phyloP scores from a whole-genome alignment of 30 jellyfish, hydroid and myxozoan species.

The Chrysaora quinquecirrha region DNA sequence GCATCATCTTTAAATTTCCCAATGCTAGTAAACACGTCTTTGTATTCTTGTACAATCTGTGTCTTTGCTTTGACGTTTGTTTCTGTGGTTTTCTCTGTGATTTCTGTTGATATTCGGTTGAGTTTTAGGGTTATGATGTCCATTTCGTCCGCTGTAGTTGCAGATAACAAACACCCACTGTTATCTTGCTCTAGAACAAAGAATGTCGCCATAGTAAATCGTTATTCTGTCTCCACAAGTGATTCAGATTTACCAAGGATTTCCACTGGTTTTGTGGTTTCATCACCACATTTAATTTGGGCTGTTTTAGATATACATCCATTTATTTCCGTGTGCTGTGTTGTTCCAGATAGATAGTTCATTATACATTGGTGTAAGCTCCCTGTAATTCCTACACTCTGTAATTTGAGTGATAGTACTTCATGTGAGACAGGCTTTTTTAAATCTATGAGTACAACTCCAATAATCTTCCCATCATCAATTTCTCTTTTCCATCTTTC shows the following conservation, averaged over 20 bases:
- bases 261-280: neutral
- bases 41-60: neutral
- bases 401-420: too few relatives aligned
- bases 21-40: constrained; percentile 1
- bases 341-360: too few relatives aligned
- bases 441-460: too few relatives aligned
- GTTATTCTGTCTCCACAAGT: neutral
- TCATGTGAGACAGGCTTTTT: too few relatives aligned
- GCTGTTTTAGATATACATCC: too few relatives aligned
- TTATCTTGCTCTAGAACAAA: neutral
- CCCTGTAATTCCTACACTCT: too few relatives aligned
- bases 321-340: too few relatives aligned
- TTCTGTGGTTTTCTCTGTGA: neutral
- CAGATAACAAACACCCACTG: neutral
- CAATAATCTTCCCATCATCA: too few relatives aligned
- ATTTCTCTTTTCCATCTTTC: too few relatives aligned
- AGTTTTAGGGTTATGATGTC: too few relatives aligned
- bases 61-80: neutral
- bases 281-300: too few relatives aligned
- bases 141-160: neutral
- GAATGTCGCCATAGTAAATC: neutral
- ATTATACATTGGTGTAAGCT: too few relatives aligned
- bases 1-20: constrained; percentile 14
- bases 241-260: neutral
- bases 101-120: neutral